phyloP scores from a whole-genome alignment of 1,140 invertebrate species.

The Lordiphosa mommai region DNA sequence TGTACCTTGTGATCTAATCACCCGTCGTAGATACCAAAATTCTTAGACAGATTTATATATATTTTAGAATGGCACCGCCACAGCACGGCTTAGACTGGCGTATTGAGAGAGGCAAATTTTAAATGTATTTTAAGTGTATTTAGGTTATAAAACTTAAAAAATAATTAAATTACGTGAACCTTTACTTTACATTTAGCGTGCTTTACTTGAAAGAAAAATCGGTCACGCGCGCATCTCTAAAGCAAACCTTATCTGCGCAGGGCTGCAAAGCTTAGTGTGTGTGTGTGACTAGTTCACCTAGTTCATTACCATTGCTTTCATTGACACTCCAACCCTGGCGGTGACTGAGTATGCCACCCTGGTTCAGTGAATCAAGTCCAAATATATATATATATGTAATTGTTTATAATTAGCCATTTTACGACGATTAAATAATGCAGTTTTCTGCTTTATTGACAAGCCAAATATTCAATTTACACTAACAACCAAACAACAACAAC shows the following conservation, averaged over 20 bases:
- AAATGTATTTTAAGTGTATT: no score
- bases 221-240: no score
- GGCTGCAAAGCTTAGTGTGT: conserved; percentile 32
- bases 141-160: no score
- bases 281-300: background rate
- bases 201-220: no score
- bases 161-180: no score
- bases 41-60: no score
- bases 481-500: conserved; percentile 1
- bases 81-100: no score
- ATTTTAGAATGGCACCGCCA: no score
- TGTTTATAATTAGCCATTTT: conserved; percentile 73
- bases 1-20: no score
- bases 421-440: conserved; percentile 65
- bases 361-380: conserved; percentile 1
- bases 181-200: no score
- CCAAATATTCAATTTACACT: conserved; percentile 33
- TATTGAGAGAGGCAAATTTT: no score
- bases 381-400: conserved; percentile 47
- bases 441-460: conserved; percentile 31
- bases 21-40: no score
- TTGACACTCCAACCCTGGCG: background rate
- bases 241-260: conserved; percentile 54
- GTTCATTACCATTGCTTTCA: background rate
- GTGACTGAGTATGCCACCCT: background rate